These are phyloP conservation scores for Antitype chi DNA, from an alignment of 2,888 invertebrate species.

Conservation along the genomic window DNA sequence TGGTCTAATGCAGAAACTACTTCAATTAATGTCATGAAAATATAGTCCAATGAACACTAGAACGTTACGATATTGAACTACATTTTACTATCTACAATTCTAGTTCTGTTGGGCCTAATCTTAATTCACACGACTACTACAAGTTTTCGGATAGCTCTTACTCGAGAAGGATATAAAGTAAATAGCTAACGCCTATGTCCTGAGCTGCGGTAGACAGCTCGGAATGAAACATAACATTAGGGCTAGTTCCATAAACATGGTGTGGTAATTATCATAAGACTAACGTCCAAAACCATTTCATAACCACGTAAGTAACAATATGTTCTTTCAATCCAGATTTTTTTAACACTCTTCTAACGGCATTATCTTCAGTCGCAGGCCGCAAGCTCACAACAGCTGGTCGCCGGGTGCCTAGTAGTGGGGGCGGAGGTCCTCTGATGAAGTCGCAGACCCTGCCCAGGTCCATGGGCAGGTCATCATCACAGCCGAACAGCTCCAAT, in stretches of 20 bases:
- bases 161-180: neutral
- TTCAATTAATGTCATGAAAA: slow-evolving; percentile 27
- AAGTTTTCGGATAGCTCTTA: neutral
- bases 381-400: slow-evolving; percentile 95
- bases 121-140: neutral
- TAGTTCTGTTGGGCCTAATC: neutral
- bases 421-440: slow-evolving; percentile 91
- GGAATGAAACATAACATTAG: neutral
- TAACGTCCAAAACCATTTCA: neutral
- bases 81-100: neutral
- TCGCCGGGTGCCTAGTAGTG: slow-evolving; percentile 92
- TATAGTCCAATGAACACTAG: neutral
- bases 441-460: slow-evolving; percentile 97
- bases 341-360: slow-evolving; percentile 16
- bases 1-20: slow-evolving; percentile 12
- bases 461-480: slow-evolving; percentile 93
- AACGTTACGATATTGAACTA: neutral
- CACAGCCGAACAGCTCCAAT: slow-evolving; percentile 89
- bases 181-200: neutral
- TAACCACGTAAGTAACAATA: slow-evolving; percentile 21
- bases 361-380: slow-evolving; percentile 92
- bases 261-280: slow-evolving; percentile 17
- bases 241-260: slow-evolving; percentile 6
- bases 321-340: neutral
- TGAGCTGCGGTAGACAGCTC: neutral